Conservation (phyloP, 2,113 vertebrate genomes). For the Platichthys flesus region DNA sequence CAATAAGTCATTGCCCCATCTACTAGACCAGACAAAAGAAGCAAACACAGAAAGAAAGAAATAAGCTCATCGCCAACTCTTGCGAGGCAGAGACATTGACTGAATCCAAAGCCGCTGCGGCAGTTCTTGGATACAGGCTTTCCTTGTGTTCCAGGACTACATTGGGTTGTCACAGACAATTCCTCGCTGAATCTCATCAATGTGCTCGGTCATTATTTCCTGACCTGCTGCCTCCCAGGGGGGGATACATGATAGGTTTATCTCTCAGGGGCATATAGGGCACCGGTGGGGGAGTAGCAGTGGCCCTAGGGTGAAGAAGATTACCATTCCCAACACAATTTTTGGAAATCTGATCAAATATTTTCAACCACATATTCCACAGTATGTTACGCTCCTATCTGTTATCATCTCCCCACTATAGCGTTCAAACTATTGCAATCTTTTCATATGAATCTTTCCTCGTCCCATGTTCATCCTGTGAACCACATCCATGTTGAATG, state of each 20-base stretch:
- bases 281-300: not conserved
- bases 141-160: too few relatives aligned
- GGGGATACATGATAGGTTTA: not conserved
- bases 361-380: not conserved
- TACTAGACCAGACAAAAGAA: too few relatives aligned
- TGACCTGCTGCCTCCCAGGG: not conserved
- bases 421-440: not conserved
- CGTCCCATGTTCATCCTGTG: not conserved
- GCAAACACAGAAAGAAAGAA: too few relatives aligned
- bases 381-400: not conserved
- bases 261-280: not conserved
- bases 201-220: not conserved
- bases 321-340: not conserved
- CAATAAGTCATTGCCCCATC: too few relatives aligned
- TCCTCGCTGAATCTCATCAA: too few relatives aligned
- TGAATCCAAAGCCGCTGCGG: too few relatives aligned
- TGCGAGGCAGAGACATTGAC: too few relatives aligned
- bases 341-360: constrained; percentile 3
- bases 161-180: too few relatives aligned
- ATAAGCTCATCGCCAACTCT: too few relatives aligned
- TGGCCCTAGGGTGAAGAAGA: not conserved
- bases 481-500: not conserved
- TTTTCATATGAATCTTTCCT: not conserved
- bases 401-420: not conserved
- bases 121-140: too few relatives aligned